Evolutionary conservation across 2,113 vertebrate species (phyloP).

Genomic region (Rhea americana): DNA sequence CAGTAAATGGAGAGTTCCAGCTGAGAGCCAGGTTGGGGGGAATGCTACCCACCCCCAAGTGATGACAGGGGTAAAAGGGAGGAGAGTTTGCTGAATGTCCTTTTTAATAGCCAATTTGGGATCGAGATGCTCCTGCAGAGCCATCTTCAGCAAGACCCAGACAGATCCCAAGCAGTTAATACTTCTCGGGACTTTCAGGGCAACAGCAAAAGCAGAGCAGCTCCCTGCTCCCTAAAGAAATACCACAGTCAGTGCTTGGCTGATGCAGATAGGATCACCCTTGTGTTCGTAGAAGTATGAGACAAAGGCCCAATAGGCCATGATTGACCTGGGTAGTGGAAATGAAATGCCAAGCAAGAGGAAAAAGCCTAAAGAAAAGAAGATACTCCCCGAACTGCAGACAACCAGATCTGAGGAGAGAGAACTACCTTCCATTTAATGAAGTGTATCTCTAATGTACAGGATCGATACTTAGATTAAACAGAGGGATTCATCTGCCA

Average conservation of each 20-base stretch:
- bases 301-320: neutral
- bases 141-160: neutral
- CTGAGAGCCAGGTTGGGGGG: neutral
- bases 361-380: neutral
- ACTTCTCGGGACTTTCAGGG: neutral
- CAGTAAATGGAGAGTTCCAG: neutral
- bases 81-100: neutral
- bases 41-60: fast-evolving
- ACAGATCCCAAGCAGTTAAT: neutral
- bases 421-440: neutral
- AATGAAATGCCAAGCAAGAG: neutral
- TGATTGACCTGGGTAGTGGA: neutral
- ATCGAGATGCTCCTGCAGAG: neutral
- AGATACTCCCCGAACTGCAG: neutral
- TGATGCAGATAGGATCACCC: neutral
- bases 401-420: neutral
- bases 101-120: neutral
- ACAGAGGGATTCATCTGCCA: neutral
- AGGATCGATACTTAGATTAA: neutral
- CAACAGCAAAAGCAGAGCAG: neutral
- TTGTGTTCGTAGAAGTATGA: neutral
- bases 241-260: neutral
- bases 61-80: neutral
- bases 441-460: neutral
- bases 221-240: neutral